Conservation (phyloP, 2,888 invertebrate species). For the Diaphora mendica region DNA sequence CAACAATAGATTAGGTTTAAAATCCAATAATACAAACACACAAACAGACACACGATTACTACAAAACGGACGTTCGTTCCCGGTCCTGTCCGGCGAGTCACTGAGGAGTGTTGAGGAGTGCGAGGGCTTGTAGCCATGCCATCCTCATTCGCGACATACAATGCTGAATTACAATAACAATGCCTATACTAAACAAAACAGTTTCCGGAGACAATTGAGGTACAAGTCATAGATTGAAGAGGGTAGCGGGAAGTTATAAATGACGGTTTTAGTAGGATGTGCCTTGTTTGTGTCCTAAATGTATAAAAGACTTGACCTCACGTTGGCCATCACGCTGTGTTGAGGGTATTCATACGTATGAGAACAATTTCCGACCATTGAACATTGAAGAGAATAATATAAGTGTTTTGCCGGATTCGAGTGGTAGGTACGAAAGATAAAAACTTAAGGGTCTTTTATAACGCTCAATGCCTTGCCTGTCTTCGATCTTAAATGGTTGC, state of each 20-base stretch:
- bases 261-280: background rate
- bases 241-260: background rate
- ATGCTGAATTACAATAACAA: constrained; percentile 78
- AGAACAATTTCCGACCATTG: background rate
- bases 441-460: background rate
- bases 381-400: background rate
- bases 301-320: background rate
- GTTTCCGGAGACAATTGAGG: constrained; percentile 66
- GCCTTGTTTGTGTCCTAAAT: background rate
- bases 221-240: constrained; percentile 36
- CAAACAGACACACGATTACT: background rate
- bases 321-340: background rate
- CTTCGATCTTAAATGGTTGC: background rate
- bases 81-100: constrained; percentile 15
- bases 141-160: constrained; percentile 58
- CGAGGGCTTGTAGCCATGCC: constrained; percentile 8
- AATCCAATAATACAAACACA: background rate
- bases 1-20: background rate
- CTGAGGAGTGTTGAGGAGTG: constrained; percentile 15
- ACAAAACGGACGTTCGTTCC: constrained; percentile 13
- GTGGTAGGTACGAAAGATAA: background rate
- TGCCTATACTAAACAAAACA: constrained; percentile 64
- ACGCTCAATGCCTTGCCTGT: background rate
- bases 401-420: background rate
- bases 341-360: background rate